Conservation (phyloP, 2,888 invertebrate genomes). For the Parasteatoda lunata region DNA sequence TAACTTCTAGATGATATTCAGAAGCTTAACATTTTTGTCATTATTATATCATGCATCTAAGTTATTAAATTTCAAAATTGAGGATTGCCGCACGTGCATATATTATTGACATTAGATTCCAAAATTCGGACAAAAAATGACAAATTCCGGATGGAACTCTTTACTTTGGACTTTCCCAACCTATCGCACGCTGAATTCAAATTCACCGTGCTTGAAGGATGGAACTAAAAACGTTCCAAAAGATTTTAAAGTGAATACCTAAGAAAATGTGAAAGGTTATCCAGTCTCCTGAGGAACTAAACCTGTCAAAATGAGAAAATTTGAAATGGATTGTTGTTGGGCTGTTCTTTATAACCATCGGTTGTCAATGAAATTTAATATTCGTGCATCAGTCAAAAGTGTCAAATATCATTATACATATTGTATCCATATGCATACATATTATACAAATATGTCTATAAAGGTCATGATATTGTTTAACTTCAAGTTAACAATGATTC, state of each 20-base stretch:
- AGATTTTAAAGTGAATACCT: conserved; percentile 71
- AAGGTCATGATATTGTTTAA: conserved; percentile 48
- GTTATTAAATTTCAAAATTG: conserved; percentile 70
- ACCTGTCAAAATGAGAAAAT: conserved; percentile 6
- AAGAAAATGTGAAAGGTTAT: conserved; percentile 71
- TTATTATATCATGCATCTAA: conserved; percentile 69
- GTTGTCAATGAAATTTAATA: conserved; percentile 18
- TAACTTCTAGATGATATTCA: conserved; percentile 70
- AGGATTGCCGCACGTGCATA: no score
- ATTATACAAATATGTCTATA: conserved; percentile 29
- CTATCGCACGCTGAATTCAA: conserved; percentile 69
- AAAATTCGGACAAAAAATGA: conserved; percentile 71
- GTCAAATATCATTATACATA: background rate
- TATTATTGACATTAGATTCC: conserved; percentile 60
- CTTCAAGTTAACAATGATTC: background rate
- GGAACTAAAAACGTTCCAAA: conserved; percentile 71
- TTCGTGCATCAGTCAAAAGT: background rate
- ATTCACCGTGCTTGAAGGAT: conserved; percentile 59
- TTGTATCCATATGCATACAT: background rate
- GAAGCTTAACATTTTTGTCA: conserved; percentile 70
- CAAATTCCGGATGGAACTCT: conserved; percentile 72
- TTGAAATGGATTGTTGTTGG: conserved; percentile 8
- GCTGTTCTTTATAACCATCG: no score
- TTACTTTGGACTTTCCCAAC: conserved; percentile 71
- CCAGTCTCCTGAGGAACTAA: conserved; percentile 70